These are phyloP conservation scores for Equus quagga DNA, from an alignment of 2,113 vertebrate species.

Conservation along the genomic window DNA sequence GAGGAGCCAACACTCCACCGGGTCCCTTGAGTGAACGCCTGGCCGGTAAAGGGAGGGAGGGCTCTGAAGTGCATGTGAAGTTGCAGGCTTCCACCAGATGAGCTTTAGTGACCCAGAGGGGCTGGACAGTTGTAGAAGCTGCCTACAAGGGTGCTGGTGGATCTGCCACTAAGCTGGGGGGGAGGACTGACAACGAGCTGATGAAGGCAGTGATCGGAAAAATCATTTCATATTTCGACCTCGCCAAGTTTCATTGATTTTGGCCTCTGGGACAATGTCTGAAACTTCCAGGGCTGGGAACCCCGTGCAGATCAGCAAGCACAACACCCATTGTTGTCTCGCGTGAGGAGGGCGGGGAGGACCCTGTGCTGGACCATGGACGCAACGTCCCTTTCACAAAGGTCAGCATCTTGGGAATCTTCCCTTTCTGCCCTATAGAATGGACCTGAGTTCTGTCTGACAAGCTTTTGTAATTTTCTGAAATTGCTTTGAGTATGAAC, in stretches of 20 bases:
- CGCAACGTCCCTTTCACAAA: background rate
- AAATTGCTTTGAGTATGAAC: background rate
- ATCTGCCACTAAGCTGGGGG: background rate
- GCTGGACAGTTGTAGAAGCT: background rate
- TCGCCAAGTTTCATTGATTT: background rate
- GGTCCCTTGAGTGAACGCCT: background rate
- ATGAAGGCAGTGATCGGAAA: background rate
- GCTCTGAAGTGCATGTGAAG: background rate
- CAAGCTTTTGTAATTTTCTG: background rate
- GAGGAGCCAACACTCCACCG: background rate
- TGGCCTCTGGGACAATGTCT: background rate
- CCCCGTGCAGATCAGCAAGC: background rate
- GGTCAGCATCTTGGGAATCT: background rate
- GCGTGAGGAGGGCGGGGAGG: accelerated
- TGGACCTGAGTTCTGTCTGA: background rate
- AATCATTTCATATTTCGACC: background rate
- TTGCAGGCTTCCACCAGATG: background rate
- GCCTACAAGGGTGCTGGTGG: background rate
- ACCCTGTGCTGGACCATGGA: accelerated
- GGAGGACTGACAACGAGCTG: background rate
- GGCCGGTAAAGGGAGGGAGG: accelerated
- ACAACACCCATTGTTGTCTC: background rate
- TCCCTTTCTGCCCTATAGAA: background rate
- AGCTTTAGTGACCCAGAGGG: background rate
- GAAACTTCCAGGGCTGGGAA: background rate